A percentile compares a stretch with the other conserved stretches of the same genome.
phyloP scores from a whole-genome alignment of 2,113 vertebrate species.

The Recurvirostra avosetta region DNA sequence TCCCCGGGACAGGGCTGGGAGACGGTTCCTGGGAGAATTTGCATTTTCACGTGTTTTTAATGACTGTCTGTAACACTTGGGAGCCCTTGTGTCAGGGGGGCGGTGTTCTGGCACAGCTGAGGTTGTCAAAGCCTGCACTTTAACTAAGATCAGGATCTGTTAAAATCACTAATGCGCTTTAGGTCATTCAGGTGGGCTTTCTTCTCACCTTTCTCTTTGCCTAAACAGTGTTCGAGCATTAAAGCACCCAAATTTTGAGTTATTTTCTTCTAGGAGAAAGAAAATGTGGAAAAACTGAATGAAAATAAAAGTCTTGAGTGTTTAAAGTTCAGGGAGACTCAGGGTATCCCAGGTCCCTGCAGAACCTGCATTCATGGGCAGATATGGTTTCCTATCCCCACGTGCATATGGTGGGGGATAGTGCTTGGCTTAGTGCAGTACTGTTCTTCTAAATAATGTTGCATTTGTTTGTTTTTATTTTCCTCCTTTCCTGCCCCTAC shows the following conservation, averaged over 20 bases:
- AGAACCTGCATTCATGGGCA: neutral
- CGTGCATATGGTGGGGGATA: rapidly evolving
- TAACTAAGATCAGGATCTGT: neutral
- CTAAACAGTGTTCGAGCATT: neutral
- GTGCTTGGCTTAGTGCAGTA: neutral
- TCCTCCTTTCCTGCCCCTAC: neutral
- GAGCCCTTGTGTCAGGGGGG: neutral
- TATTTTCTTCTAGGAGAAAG: neutral
- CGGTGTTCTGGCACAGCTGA: neutral
- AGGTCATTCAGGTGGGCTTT: neutral
- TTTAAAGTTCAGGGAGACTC: neutral
- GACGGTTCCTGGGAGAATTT: neutral
- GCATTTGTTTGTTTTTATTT: neutral
- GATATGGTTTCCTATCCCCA: neutral
- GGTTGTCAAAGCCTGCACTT: neutral
- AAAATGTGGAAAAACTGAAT: neutral
- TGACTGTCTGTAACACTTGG: neutral
- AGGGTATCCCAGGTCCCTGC: neutral
- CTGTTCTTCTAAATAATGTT: neutral
- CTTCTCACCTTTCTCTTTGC: neutral
- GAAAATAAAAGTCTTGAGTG: neutral
- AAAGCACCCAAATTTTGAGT: neutral
- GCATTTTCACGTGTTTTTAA: neutral
- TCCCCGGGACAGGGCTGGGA: neutral
- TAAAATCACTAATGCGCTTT: neutral